Base-by-base conservation (phyloP, 1,140 invertebrate genomes). In the Brachionus rotundiformis region DNA sequence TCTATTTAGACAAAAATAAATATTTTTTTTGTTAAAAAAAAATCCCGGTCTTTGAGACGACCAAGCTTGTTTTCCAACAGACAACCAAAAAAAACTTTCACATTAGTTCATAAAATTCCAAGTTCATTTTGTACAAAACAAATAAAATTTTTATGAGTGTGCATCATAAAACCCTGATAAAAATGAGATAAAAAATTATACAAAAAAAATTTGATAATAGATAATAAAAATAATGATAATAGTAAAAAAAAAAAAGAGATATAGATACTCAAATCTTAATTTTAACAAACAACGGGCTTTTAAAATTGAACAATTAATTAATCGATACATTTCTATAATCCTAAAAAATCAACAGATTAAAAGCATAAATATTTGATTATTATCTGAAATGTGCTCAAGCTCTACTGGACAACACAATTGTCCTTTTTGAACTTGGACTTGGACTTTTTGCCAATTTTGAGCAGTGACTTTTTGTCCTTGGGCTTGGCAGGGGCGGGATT, bases 351-450 rank as follows among this genome's bases (percentile, higher is more conserved):
- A 68, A 68, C 63, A 68, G 63, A n/a, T 68, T 23, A 68, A 73
- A 73, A 31, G 44, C 36, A 47, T 44, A 73, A 73, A 73, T 33
- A 33, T 68, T 68, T n/a, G n/a, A n/a, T 33, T 33, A 33, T 10
- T 33, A 10, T 23, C 2, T 68, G 1, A 68, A n/a, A n/a, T 68
- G 29, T 29, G 10, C 3, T 29, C 0, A 23, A 10, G 10, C 33
- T 4, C 19, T 68, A 81, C n/a, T 59, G 63, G n/a, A 81, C 19
- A 7, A 81, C 39, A 49, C 79, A 81, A 81, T 81, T 81, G 31
- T 81, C 79, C 16, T 81, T 81, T 81, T 81, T 81, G 29, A 68
- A 65, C 49, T 81, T 81, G 0, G 39, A 47, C 41, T 44, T 63
- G 10, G 29, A 61, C 59, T 47, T 61, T 27, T 81, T 25, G 16